Conservation (phyloP, 2,113 vertebrate species). For the Chaetodon auriga region DNA sequence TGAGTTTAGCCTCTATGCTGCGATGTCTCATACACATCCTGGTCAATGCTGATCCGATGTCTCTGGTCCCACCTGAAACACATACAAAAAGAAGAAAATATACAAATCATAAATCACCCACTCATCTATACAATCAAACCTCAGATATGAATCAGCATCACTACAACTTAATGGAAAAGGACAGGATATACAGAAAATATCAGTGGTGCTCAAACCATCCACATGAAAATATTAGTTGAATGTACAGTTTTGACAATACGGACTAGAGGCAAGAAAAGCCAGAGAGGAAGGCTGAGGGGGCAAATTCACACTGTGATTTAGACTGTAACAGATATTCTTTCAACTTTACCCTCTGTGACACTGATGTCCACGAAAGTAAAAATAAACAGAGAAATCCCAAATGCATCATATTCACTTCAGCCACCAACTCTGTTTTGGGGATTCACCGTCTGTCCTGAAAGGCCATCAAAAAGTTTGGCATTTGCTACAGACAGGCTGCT, state of each 20-base stretch:
- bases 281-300: background rate
- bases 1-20: slow-evolving; percentile 96
- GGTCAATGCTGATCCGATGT: slow-evolving; percentile 95
- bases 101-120: background rate
- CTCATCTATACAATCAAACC: background rate
- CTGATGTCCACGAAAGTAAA: background rate
- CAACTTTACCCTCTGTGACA: background rate
- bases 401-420: too few relatives aligned
- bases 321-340: background rate
- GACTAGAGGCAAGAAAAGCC: background rate
- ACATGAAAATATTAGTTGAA: background rate
- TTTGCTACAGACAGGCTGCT: background rate
- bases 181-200: too few relatives aligned
- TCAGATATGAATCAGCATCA: background rate
- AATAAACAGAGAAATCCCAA: background rate
- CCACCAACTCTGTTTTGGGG: background rate
- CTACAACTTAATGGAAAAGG: background rate
- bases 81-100: slow-evolving; percentile 12
- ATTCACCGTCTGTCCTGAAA: background rate
- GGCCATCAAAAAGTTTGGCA: background rate
- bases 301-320: background rate
- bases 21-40: slow-evolving; percentile 99
- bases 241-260: background rate
- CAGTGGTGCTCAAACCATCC: too few relatives aligned
- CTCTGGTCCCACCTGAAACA: slow-evolving; percentile 92